Evolutionary conservation across 2,797 vertebrate species (phyloP), one percentile per base, ranked within the genome.

Genomic region (Danio tinwini): DNA sequence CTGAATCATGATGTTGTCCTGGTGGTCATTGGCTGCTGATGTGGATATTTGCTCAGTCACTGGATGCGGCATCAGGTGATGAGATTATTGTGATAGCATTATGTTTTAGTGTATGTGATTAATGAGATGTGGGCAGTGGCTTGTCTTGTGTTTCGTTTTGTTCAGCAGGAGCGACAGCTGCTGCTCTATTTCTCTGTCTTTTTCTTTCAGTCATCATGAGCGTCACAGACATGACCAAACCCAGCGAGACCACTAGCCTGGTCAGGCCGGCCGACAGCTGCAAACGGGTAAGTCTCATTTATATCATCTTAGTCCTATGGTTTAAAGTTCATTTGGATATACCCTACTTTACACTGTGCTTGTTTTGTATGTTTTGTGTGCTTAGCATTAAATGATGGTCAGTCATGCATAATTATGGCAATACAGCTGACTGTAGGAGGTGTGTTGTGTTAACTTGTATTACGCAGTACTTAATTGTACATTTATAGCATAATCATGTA

Each of bases 181-280:
- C 64, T 10, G 80, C 10, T 17, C 17, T 21, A 62, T 68, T n/a
- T 40, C 45, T 73, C 16, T 70, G 13, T 81, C 37, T 71, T 42
- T 40, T 17, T 40, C 12, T 72, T 69, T 64, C n/a, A 55, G 37
- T 42, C 68, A 82, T n/a, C 58, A 88, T 88, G 84, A 74, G 61
- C 29, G 3, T 29, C 21, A 63, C 40, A 16, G 47, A 82, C 53
- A 39, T 44, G 6, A n/a, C 14, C 58, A 83, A 81, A 40, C 55
- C 10, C 19, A 69, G 16, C 14, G 88, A 88, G 75, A 82, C 79
- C 67, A 86, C 84, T 76, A 84, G 77, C 64, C 67, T 88, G 37
- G 82, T 86, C 42, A 68, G 68, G 14, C 19, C 71, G 4, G 52
- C 29, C 19, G 47, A 78, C 44, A 2, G 44, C 49, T 7, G 50